phyloP scores from a whole-genome alignment of 2,888 invertebrate species.

The Dasysyrphus albostriatus region DNA sequence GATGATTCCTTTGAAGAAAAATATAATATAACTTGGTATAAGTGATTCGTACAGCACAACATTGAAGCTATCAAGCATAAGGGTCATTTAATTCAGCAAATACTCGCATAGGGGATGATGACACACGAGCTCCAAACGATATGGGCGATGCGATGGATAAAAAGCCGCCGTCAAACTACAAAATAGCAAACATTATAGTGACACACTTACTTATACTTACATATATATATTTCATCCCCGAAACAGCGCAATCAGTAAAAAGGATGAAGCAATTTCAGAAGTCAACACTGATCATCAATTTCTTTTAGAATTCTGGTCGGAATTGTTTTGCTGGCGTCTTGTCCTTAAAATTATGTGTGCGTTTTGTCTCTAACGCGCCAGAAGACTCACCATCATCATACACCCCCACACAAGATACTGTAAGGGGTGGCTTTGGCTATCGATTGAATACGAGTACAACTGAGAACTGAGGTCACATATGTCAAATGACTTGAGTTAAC shows the following conservation, averaged over 20 bases:
- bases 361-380: slow-evolving; percentile 63
- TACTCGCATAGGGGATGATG: slow-evolving; percentile 68
- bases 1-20: slow-evolving; percentile 47
- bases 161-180: slow-evolving; percentile 33
- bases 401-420: background rate
- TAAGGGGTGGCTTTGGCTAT: slow-evolving; percentile 46
- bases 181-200: slow-evolving; percentile 38
- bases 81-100: slow-evolving; percentile 76
- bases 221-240: background rate
- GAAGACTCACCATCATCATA: slow-evolving; percentile 19
- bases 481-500: slow-evolving; percentile 75
- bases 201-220: slow-evolving; percentile 25
- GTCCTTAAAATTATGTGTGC: slow-evolving; percentile 68
- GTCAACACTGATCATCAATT: slow-evolving; percentile 70
- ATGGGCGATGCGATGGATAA: slow-evolving; percentile 33
- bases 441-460: slow-evolving; percentile 35
- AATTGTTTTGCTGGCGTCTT: slow-evolving; percentile 75
- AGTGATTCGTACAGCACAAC: slow-evolving; percentile 63
- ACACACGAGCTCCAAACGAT: slow-evolving; percentile 14
- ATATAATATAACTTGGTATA: slow-evolving; percentile 26
- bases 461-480: slow-evolving; percentile 66
- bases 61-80: slow-evolving; percentile 69
- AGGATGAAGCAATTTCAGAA: slow-evolving; percentile 72
- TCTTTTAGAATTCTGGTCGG: slow-evolving; percentile 58
- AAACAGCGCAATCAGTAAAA: slow-evolving; percentile 73